Percentiles rank a stretch among this genome's conserved stretches.
Conservation (phyloP, 2,113 vertebrate species). For the Pelecanoides urinatrix region DNA sequence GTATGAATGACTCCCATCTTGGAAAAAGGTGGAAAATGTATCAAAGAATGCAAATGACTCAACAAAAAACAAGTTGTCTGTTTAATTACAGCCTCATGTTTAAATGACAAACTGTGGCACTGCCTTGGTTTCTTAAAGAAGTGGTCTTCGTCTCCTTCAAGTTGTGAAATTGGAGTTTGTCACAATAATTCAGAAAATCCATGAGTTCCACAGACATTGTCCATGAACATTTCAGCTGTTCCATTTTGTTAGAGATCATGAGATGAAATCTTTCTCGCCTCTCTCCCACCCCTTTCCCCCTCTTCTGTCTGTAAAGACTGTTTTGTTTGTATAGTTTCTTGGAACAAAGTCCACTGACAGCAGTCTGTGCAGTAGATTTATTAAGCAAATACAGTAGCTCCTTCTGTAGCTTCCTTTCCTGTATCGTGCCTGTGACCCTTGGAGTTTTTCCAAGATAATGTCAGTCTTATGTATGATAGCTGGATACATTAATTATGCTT, state of each 20-base stretch:
- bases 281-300: neutral
- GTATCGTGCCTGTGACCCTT: conserved; percentile 24
- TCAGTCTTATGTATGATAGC: conserved; percentile 15
- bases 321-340: conserved; percentile 57
- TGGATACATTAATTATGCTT: conserved; percentile 42
- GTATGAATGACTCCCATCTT: neutral
- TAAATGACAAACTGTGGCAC: neutral
- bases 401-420: conserved; percentile 39
- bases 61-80: neutral
- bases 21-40: neutral
- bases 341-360: conserved; percentile 32
- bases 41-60: neutral
- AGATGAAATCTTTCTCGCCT: neutral
- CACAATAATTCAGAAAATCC: neutral
- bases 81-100: neutral
- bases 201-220: neutral
- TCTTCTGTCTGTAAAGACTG: conserved; percentile 12
- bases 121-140: neutral
- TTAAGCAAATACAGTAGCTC: conserved; percentile 39
- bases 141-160: neutral
- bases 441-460: conserved; percentile 44
- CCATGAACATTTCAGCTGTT: neutral
- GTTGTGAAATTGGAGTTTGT: neutral
- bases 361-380: conserved; percentile 23
- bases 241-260: neutral